Conservation (phyloP, 2,797 vertebrate genomes). For the Hypotaenidia philippensis region DNA sequence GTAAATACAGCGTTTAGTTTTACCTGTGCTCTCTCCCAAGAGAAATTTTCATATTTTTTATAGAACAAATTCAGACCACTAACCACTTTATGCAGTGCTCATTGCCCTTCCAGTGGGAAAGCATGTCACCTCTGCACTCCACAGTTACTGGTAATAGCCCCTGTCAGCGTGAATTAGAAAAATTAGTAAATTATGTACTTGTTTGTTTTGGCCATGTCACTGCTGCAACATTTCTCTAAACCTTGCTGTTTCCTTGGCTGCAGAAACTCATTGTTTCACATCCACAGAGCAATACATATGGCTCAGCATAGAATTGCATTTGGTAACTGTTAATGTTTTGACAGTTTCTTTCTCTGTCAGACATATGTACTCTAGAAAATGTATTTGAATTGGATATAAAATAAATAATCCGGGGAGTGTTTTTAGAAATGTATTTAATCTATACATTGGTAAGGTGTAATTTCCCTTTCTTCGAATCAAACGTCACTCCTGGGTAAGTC, state of each 20-base stretch:
- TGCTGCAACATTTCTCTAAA: neutral
- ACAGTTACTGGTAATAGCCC: neutral
- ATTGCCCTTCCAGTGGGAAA: neutral
- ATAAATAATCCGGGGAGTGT: neutral
- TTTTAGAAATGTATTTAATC: neutral
- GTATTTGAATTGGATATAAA: too few species aligned
- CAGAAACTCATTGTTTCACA: neutral
- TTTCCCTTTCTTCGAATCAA: neutral
- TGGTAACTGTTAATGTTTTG: neutral
- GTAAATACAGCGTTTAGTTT: neutral
- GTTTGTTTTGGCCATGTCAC: neutral
- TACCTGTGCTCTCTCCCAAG: neutral
- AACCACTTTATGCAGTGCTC: neutral
- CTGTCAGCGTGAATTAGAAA: neutral
- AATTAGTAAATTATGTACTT: neutral
- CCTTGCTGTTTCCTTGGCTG: neutral
- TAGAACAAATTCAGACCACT: neutral
- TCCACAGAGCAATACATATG: neutral
- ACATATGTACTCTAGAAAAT: neutral
- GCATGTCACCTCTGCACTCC: neutral
- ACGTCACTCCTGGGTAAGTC: neutral
- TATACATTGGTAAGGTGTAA: neutral
- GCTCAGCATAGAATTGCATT: neutral
- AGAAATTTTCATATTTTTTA: neutral
- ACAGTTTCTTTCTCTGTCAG: neutral